Conservation (phyloP, 2,113 vertebrate species). For the Acrocephalus kingi region DNA sequence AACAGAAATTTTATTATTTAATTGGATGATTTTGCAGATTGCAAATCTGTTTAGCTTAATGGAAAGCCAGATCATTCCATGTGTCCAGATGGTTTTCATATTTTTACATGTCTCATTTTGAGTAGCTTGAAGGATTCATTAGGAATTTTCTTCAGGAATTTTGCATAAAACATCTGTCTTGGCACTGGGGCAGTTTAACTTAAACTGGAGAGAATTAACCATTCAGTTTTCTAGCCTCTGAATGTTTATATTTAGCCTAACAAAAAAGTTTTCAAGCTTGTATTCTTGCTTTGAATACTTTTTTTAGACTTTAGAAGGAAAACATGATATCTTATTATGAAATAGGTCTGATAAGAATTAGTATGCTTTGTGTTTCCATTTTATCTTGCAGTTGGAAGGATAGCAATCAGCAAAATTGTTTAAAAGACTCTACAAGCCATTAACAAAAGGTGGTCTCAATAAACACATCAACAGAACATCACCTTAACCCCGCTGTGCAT, state of each 20-base stretch:
- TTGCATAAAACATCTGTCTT: background rate
- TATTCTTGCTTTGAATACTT: background rate
- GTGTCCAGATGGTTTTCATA: background rate
- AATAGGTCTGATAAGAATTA: background rate
- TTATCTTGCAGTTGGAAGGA: background rate
- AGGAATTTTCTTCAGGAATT: background rate
- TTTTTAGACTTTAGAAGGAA: background rate
- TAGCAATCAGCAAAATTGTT: background rate
- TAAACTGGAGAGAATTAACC: background rate
- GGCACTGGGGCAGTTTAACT: background rate
- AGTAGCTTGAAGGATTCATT: background rate
- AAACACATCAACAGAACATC: background rate
- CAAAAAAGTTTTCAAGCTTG: background rate
- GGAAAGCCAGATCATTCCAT: background rate
- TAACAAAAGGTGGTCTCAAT: background rate
- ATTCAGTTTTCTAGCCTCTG: background rate
- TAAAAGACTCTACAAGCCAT: background rate
- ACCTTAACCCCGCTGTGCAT: background rate
- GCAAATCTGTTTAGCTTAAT: background rate
- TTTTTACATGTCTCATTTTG: background rate
- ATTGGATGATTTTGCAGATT: background rate
- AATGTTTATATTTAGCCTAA: background rate
- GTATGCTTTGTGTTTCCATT: background rate
- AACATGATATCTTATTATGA: background rate
- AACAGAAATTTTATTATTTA: background rate